Evolutionary conservation across 2,888 invertebrate species (phyloP), one percentile per base, ranked within the genome.

Genomic region (Cabera pusaria): DNA sequence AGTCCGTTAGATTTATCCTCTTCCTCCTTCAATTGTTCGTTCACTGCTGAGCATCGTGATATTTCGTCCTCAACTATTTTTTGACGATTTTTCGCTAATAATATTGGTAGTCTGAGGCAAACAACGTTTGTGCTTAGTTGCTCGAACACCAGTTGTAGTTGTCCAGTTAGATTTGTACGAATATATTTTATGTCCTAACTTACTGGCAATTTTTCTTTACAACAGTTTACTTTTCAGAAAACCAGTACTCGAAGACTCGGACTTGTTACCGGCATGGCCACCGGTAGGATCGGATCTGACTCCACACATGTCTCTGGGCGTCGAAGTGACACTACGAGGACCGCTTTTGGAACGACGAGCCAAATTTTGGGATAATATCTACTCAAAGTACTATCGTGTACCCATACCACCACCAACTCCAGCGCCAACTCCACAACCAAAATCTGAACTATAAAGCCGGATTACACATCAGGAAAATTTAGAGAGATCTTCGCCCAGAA

Each of bases 291-390:
- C 31, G 0, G 28, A 57, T 5, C 24, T 59, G 7, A 51, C 60
- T 1, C 72, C 72, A 0, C 50, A 67, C 33, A 69, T 73, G 68
- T 61, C 63, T 0, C 34, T 78, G 2, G 60, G 60, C 5, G 24
- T 39, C 2, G 23, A 38, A 5, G 23, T 69, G 5, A 47, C 63
- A 25, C 38, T 75, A 7, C 37, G 42, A 1, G 56, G 54, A 1
- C 35, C 46, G 1, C 42, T 65, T 17, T 16, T 69, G 11, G 45
- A 53, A 9, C 41, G 61, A 8, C 54, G 70, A 1, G 46, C 48
- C 1, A 26, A 18, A 0, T 63, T 75, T 37, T 76, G 77, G 75
- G 64, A 72, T 9, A 35, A 47, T 1, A 59, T 77, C n/a, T 77
- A 76, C 28, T 47, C 59, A 3, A 54, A 41, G 20, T 52, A 71